Evolutionary conservation across 2,113 vertebrate species (phyloP).

Genomic region (Diphyllodes magnificus): DNA sequence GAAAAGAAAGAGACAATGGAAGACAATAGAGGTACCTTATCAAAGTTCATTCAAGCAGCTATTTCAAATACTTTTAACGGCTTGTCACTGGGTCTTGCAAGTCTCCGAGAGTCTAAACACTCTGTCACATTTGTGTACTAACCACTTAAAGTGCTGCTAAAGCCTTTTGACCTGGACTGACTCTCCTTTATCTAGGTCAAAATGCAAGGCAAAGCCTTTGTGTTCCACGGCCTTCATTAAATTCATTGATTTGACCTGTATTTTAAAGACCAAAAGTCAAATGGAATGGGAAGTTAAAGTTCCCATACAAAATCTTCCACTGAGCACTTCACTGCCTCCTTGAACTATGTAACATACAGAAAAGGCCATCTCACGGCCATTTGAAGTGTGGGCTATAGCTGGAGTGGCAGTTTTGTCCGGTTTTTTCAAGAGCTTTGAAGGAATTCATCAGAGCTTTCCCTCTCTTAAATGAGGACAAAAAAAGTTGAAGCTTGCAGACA

Average conservation of each 20-base stretch:
- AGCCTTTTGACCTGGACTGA: conserved; percentile 97
- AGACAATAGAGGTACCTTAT: conserved; percentile 88
- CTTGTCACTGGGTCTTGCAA: conserved; percentile 92
- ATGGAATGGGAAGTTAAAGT: conserved; percentile 95
- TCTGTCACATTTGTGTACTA: conserved; percentile 99
- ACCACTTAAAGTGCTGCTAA: conserved; percentile 91
- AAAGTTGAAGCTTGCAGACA: not conserved
- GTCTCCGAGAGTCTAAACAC: conserved; percentile 85
- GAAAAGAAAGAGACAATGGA: conserved; percentile 78
- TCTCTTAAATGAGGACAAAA: conserved; percentile 29
- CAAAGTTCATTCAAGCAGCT: conserved; percentile 87
- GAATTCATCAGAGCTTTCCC: conserved; percentile 21
- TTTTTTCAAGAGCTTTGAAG: conserved; percentile 47
- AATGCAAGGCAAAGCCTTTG: conserved; percentile 94
- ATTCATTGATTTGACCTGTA: conserved; percentile 99
- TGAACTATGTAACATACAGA: conserved; percentile 70
- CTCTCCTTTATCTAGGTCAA: conserved; percentile 95
- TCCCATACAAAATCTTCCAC: conserved; percentile 86
- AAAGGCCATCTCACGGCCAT: conserved; percentile 78
- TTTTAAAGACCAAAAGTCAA: conserved; percentile 97
- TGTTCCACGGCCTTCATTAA: conserved; percentile 96
- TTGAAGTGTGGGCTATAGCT: conserved; percentile 78
- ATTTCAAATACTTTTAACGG: conserved; percentile 95
- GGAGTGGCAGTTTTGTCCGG: conserved; percentile 61
- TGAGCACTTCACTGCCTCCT: conserved; percentile 74